Evolutionary conservation across 2,113 vertebrate species (phyloP), one percentile per base, ranked within the genome.

Genomic region (Sebastes schlegelii): DNA sequence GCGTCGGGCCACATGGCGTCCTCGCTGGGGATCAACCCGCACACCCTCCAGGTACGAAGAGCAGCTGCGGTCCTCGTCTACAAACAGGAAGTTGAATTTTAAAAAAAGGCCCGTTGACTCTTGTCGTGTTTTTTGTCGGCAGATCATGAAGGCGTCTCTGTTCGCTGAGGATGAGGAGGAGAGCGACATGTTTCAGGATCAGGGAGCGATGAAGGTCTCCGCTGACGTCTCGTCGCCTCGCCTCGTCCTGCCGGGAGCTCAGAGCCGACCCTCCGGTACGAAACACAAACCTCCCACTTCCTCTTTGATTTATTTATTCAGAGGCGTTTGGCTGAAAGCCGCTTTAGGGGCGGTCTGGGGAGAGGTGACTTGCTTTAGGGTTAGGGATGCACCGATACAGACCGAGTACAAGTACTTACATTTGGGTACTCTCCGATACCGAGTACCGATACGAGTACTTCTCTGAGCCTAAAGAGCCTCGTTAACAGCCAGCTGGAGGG

Each of bases 61-160:
- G 26, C 26, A 2, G 60, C 5, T 3, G 0, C 3, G 1, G 2
- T 0, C 70, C 13, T 14, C 26, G 1, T 8, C 13, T 8, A 6
- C 51, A 49, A 0, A 57, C 76, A 42, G 49, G 67, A 58, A 52
- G 54, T 34, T 13, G 13, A 60, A 23, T 26, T 26, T 26, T 2
- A 26, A 26, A 26, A 26, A 26, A 26, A 26, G 2, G 26, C 26
- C 26, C 26, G 0, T 34, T 23, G 14, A 34, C 1, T 70, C 1
- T 13, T 23, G 13, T 57, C 6, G 11, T 34, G 5, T 26, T 69
- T 16, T 17, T 17, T 34, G 54, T 74, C 8, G 77, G 34, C 88
- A 99, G 98, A 97, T 99, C 74, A 99, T 99, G 98, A 99, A 99
- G 91, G 97, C 98, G 0, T 98, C 98, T 17, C 91, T 99, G 83